Conservation (phyloP, 2,888 invertebrate species). For the Clusia tigrina region DNA sequence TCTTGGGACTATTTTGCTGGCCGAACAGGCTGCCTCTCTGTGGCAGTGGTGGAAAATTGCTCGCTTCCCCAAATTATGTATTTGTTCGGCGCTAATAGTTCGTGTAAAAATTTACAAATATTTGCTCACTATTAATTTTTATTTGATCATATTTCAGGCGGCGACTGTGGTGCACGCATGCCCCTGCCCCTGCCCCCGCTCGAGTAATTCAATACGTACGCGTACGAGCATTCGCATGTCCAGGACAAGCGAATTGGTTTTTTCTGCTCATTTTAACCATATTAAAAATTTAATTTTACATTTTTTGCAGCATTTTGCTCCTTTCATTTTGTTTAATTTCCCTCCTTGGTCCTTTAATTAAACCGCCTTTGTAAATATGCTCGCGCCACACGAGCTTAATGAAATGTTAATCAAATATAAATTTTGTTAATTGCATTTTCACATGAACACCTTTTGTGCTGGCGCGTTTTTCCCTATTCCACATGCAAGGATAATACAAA, state of each 20-base stretch:
- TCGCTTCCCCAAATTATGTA: constrained; percentile 20
- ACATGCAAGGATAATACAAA: too few relatives aligned
- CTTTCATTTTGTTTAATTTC: constrained; percentile 16
- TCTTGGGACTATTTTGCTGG: not conserved
- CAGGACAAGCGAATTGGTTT: not conserved
- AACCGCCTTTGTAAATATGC: constrained; percentile 7
- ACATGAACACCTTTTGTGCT: constrained; percentile 54
- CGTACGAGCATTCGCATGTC: not conserved
- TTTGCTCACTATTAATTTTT: constrained; percentile 60
- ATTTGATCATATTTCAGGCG: constrained; percentile 24
- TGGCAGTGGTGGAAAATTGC: not conserved
- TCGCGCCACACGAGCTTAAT: constrained; percentile 42
- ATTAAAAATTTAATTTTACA: not conserved
- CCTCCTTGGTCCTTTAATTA: constrained; percentile 14
- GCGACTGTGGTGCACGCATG: constrained; percentile 25
- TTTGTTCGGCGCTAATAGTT: constrained; percentile 59
- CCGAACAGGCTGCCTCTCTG: too few relatives aligned
- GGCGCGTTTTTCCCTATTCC: not conserved
- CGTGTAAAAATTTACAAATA: constrained; percentile 64
- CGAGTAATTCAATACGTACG: constrained; percentile 29
- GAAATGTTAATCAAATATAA: constrained; percentile 45
- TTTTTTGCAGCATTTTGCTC: constrained; percentile 14
- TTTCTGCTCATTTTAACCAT: not conserved
- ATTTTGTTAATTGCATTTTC: constrained; percentile 61
- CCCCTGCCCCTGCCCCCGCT: constrained; percentile 23